These are phyloP conservation scores for Oreocharis arfaki DNA, from an alignment of 2,113 vertebrate species.

Conservation along the genomic window DNA sequence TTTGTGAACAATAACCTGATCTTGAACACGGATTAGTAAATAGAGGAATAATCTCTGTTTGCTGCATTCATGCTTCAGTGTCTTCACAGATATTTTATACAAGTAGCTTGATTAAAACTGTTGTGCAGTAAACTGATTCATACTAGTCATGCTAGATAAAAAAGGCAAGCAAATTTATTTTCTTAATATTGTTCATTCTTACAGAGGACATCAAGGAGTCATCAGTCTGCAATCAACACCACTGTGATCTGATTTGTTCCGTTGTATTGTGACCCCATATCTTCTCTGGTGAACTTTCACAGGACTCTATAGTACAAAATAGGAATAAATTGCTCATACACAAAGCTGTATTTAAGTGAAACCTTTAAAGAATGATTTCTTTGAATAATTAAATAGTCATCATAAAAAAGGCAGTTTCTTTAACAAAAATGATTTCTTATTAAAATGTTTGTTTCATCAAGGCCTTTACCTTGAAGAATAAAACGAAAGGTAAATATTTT, in stretches of 20 bases:
- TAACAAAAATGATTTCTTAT: background rate
- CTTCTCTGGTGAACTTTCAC: background rate
- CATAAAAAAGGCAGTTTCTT: background rate
- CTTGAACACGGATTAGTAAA: background rate
- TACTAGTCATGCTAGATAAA: background rate
- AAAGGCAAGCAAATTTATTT: background rate
- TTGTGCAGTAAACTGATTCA: background rate
- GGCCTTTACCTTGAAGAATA: background rate
- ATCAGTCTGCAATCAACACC: background rate
- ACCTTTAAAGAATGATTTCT: background rate
- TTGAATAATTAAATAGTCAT: background rate
- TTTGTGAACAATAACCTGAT: background rate
- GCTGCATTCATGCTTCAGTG: background rate
- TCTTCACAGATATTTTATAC: background rate
- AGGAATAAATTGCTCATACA: background rate
- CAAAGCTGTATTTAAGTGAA: background rate
- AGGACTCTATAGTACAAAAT: background rate
- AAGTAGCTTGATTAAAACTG: background rate
- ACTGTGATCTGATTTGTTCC: background rate
- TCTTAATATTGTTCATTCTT: background rate
- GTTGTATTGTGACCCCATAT: background rate
- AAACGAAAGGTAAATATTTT: background rate
- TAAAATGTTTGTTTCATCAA: background rate
- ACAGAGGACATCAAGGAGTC: background rate
- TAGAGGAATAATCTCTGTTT: background rate